A percentile compares a stretch with the other conserved stretches of the same genome.
phyloP scores from a whole-genome alignment of 2,113 vertebrate species.

The Scalopus aquaticus region DNA sequence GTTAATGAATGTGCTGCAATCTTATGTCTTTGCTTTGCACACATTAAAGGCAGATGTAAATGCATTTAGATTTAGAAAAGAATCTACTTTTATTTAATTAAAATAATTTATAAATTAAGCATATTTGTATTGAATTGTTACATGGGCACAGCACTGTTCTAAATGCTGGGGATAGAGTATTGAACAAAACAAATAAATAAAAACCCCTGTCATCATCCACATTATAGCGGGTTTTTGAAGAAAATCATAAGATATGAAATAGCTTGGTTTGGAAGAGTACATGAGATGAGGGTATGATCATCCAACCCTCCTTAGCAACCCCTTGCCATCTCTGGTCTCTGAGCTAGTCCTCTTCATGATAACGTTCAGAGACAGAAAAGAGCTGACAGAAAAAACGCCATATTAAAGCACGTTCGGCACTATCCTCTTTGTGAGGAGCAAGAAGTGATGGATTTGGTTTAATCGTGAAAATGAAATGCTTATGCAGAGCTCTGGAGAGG shows the following conservation, averaged over 20 bases:
- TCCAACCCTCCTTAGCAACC: background rate
- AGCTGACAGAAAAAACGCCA: background rate
- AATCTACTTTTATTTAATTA: background rate
- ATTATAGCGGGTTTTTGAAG: background rate
- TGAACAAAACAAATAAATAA: background rate
- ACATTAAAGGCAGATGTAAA: background rate
- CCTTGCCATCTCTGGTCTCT: background rate
- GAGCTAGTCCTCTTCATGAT: background rate
- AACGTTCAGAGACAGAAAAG: background rate
- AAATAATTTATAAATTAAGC: background rate
- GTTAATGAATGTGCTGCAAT: background rate
- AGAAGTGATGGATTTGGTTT: background rate
- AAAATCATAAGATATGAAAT: background rate
- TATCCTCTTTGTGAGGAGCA: background rate
- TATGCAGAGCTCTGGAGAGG: background rate
- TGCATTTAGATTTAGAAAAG: background rate
- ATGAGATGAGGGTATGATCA: background rate
- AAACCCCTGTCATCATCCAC: background rate
- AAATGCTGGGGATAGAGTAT: background rate
- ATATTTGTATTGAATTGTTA: background rate
- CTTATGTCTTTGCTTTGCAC: background rate
- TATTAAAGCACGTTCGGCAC: background rate
- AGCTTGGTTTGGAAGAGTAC: background rate
- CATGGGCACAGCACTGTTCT: background rate
- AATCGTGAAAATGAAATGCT: background rate